Base-by-base conservation (phyloP, 1,140 invertebrate genomes). In the Drosophila repleta region DNA sequence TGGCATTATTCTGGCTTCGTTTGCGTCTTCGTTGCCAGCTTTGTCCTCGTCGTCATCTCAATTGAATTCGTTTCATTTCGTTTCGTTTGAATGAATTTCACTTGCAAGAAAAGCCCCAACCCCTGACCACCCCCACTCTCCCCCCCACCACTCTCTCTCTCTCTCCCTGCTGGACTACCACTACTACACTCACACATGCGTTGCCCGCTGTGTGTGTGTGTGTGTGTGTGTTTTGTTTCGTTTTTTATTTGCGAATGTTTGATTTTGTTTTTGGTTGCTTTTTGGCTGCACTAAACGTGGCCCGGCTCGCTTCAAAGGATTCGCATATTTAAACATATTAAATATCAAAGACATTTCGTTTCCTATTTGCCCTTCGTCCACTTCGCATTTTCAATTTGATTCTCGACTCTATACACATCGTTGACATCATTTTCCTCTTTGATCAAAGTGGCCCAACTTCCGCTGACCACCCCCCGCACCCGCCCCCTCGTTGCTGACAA, bases 51-150 rank as follows among this genome's bases (percentile, higher is more conserved):
- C 74, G 63, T 76, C 70, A 69, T 69, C 74, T 77, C 82, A 87
- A 85, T 87, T 87, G 82, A 87, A 87, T 87, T 87, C 82, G 82
- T 87, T 87, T 87, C 83, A 87, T 87, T 87, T 87, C 82, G 82
- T 79, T 87, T 87, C 82, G 82, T 87, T 87, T 87, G 83, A 87
- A 87, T 87, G 82, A 87, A 88, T 87, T 88, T 82, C 74, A 75
- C 78, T 87, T 87, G 77, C 39, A 5, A n/a, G n/a, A n/a, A n/a
- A n/a, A 39, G 15, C 8, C 21, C 35, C 13, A 0, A 8, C 21
- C 37, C 1, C 13, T n/a, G n/a, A 3, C 2, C 53, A 6, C 35
- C 5, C n/a, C 77, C 67, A 81, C 56, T 43, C 32, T 3, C 21
- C 21, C 4, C 4, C 21, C 21, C 21, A 24, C 32, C 29, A 29